These are phyloP conservation scores for Papilio dardanus DNA, from an alignment of 1,140 invertebrate genomes.

Conservation along the genomic window DNA sequence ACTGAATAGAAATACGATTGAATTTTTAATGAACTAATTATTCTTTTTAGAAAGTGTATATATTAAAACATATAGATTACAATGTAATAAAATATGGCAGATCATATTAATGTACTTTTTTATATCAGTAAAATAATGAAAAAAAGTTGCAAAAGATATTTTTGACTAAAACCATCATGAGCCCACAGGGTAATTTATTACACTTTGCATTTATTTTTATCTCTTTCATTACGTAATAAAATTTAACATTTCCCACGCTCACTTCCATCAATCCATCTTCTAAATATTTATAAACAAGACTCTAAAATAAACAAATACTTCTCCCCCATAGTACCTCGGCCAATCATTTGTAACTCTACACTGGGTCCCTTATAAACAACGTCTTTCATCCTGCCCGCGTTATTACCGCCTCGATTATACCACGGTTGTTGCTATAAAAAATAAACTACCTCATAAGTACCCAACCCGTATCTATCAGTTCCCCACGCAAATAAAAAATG, in stretches of 20 bases:
- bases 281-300: slow-evolving; percentile 65
- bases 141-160: not conserved
- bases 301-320: slow-evolving; percentile 67
- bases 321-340: slow-evolving; percentile 45
- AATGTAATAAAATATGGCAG: not conserved
- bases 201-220: not conserved
- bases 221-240: not conserved
- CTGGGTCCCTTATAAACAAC: slow-evolving; percentile 62
- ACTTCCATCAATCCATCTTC: slow-evolving; percentile 27
- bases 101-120: not conserved
- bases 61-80: not conserved
- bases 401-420: slow-evolving; percentile 61
- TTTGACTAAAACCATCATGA: not conserved
- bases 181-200: not conserved
- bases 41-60: not conserved
- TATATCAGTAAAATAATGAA: not conserved
- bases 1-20: not conserved
- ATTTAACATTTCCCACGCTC: slow-evolving; percentile 29
- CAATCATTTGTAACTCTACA: slow-evolving; percentile 68
- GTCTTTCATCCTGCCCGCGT: slow-evolving; percentile 73
- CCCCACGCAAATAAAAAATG: slow-evolving; percentile 19
- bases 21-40: not conserved
- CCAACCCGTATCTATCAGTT: slow-evolving; percentile 38
- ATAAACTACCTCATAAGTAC: slow-evolving; percentile 48
- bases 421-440: slow-evolving; percentile 56